phyloP scores from a whole-genome alignment of 2,888 invertebrate genomes.

The Portevinia maculata region DNA sequence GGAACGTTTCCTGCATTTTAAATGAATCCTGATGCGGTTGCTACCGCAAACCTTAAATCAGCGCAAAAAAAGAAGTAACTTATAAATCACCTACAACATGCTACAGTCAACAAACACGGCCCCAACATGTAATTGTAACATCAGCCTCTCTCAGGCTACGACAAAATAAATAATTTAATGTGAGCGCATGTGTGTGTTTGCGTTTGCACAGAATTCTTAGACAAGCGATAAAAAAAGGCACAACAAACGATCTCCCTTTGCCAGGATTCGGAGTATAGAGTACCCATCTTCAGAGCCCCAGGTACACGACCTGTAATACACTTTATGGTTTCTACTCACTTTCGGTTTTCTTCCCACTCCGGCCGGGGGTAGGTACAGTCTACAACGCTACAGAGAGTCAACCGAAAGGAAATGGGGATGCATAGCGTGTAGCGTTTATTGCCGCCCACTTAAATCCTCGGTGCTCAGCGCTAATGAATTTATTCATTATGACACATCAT shows the following conservation, averaged over 20 bases:
- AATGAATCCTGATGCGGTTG: conserved; percentile 13
- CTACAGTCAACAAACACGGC: too few species aligned
- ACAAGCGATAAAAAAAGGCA: conserved; percentile 45
- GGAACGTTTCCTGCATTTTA: conserved; percentile 46
- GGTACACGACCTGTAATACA: conserved; percentile 73
- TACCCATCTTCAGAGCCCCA: conserved; percentile 59
- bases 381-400: background rate
- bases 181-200: conserved; percentile 13
- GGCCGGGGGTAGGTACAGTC: background rate
- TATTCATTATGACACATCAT: conserved; percentile 74
- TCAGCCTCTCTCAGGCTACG: conserved; percentile 26
- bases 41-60: conserved; percentile 38
- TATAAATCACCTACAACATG: conserved; percentile 38
- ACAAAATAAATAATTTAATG: conserved; percentile 58
- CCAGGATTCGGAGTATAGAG: background rate
- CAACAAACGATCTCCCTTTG: conserved; percentile 39
- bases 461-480: conserved; percentile 72
- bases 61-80: conserved; percentile 18
- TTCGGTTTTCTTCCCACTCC: conserved; percentile 40
- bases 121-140: conserved; percentile 53
- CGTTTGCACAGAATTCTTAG: conserved; percentile 34
- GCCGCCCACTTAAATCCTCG: conserved; percentile 70
- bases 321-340: conserved; percentile 68
- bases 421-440: conserved; percentile 70
- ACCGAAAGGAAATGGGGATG: conserved; percentile 23